phyloP scores from a whole-genome alignment of 2,113 vertebrate genomes.

The Ariopsis seemanni region DNA sequence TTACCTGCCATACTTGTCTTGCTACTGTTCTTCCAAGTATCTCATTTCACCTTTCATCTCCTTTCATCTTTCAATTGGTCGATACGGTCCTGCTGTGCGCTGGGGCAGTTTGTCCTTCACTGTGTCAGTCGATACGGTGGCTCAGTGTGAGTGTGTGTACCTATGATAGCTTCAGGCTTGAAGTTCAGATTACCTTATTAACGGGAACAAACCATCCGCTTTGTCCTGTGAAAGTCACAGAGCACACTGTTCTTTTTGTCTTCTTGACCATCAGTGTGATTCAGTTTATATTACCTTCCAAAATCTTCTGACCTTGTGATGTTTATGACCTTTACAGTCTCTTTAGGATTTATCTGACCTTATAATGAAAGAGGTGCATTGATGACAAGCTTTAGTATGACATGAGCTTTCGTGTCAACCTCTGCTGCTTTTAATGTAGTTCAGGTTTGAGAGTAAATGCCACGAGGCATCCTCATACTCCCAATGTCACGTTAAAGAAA shows the following conservation, averaged over 20 bases:
- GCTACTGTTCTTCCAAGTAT: neutral
- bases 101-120: conserved; percentile 25
- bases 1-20: neutral
- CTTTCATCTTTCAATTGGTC: neutral
- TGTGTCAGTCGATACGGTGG: conserved; percentile 7
- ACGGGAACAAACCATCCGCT: conserved; percentile 11
- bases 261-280: neutral
- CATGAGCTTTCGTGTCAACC: neutral
- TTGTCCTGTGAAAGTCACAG: conserved; percentile 4
- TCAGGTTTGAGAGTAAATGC: neutral
- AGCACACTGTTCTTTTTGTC: conserved; percentile 24
- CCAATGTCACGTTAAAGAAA: neutral
- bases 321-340: neutral
- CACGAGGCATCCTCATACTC: neutral
- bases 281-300: neutral
- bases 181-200: conserved; percentile 38
- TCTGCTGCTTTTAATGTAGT: neutral
- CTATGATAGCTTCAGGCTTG: conserved; percentile 11
- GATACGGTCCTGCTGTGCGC: neutral
- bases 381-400: conserved; percentile 21
- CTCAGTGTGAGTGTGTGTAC: neutral
- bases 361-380: conserved; percentile 15
- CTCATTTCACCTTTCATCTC: conserved; percentile 13
- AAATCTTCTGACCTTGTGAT: neutral
- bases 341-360: neutral